Conservation (phyloP, 2,113 vertebrate genomes). For the Hyperopisus bebe region DNA sequence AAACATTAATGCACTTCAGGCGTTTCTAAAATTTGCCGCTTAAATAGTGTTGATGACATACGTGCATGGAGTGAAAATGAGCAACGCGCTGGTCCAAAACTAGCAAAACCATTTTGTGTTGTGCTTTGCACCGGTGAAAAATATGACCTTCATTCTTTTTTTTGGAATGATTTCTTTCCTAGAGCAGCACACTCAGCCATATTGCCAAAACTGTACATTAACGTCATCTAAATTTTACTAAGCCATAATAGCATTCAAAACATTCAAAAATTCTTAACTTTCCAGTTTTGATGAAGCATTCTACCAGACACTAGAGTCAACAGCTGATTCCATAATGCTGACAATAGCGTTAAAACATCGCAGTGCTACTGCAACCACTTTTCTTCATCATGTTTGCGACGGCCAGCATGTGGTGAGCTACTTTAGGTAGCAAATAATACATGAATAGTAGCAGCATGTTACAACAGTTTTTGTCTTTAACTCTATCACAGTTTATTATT, state of each 20-base stretch:
- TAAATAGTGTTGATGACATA: too few species aligned
- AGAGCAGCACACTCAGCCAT: not conserved
- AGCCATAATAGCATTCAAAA: not conserved
- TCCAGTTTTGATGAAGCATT: not conserved
- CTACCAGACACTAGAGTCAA: not conserved
- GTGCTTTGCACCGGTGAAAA: too few species aligned
- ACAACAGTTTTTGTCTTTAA: not conserved
- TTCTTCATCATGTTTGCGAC: not conserved
- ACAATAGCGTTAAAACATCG: not conserved
- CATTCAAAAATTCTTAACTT: not conserved
- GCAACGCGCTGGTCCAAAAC: too few species aligned
- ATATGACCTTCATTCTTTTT: too few species aligned
- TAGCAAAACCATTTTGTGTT: too few species aligned
- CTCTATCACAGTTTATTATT: not conserved
- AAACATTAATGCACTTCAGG: too few species aligned
- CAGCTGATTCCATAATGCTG: not conserved
- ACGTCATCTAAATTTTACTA: not conserved
- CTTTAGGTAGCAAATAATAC: not conserved
- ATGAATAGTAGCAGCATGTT: not conserved
- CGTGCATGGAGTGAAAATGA: too few species aligned
- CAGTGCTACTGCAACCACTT: not conserved
- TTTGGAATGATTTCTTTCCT: not conserved
- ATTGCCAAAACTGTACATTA: not conserved
- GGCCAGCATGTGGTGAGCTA: not conserved
- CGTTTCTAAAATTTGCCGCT: too few species aligned